Evolutionary conservation across 2,797 vertebrate genomes (phyloP).

Genomic region (Odontamblyopus rebecca): DNA sequence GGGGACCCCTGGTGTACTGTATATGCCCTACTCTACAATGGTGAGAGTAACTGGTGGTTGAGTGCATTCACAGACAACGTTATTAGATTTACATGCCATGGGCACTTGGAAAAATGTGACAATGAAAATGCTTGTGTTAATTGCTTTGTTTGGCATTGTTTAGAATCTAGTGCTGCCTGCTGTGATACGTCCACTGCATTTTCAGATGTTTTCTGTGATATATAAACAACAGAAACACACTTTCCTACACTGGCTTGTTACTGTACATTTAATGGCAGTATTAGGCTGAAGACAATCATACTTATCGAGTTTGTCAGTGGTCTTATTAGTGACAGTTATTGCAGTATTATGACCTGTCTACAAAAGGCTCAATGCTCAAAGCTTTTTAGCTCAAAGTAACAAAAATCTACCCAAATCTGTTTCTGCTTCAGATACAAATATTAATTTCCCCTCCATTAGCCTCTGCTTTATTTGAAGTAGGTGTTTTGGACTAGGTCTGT

Average conservation of each 20-base stretch:
- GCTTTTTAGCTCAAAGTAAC: not conserved
- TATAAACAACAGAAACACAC: slow-evolving; percentile 3
- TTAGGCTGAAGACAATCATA: not conserved
- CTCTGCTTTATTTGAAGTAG: slow-evolving; percentile 1
- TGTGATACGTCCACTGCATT: slow-evolving; percentile 18
- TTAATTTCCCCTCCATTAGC: slow-evolving; percentile 1
- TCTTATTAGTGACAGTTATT: not conserved
- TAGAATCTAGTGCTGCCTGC: slow-evolving; percentile 28
- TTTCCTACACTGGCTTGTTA: not conserved
- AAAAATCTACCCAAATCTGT: not conserved
- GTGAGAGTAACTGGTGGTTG: slow-evolving; percentile 46
- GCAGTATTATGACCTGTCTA: not conserved
- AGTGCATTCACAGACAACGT: slow-evolving; percentile 45
- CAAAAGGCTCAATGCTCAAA: not conserved
- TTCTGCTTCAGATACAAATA: slow-evolving; percentile 1
- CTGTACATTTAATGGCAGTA: not conserved
- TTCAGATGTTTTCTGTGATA: slow-evolving; percentile 11
- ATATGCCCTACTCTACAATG: slow-evolving; percentile 50
- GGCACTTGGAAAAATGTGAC: slow-evolving; percentile 47
- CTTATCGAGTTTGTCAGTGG: not conserved
- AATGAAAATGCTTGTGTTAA: slow-evolving; percentile 57
- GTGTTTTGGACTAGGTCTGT: not conserved
- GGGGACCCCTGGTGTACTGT: slow-evolving; percentile 33
- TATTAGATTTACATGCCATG: slow-evolving; percentile 71
- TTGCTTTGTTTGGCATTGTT: slow-evolving; percentile 30